Conservation (phyloP, 2,888 invertebrate genomes). For the Amaurobius ferox region DNA sequence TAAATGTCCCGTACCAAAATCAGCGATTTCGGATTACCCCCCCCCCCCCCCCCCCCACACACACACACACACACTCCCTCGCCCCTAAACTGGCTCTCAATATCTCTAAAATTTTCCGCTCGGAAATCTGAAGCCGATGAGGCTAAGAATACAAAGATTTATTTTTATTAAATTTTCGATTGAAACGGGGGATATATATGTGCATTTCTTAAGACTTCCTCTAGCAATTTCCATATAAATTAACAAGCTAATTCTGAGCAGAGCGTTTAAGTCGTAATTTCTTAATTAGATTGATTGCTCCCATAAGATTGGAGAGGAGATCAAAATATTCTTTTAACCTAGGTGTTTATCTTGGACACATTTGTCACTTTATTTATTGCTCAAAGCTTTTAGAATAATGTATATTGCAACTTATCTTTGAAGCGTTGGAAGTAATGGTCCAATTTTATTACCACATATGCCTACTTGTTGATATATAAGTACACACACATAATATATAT, state of each 20-base stretch:
- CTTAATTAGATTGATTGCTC: conserved; percentile 46
- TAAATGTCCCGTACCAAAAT: background rate
- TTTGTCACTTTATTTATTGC: background rate
- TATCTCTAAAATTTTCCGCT: background rate
- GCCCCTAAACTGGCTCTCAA: background rate
- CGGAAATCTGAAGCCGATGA: background rate
- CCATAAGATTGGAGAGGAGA: conserved; percentile 31
- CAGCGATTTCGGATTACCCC: background rate
- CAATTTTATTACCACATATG: too few species aligned
- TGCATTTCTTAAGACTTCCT: background rate
- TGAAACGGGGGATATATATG: background rate
- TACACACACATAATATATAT: too few species aligned
- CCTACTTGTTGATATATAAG: too few species aligned
- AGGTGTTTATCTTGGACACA: background rate
- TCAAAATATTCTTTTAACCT: background rate
- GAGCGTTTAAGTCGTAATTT: background rate
- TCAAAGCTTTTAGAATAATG: background rate
- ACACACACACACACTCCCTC: too few species aligned
- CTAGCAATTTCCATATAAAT: conserved; percentile 1
- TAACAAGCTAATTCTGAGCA: background rate
- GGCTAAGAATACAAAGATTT: background rate
- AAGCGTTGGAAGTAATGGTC: background rate
- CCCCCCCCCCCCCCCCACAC: too few species aligned
- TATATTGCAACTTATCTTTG: background rate
- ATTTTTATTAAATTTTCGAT: background rate